These are phyloP conservation scores for Zaprionus inermis DNA, from an alignment of 1,140 invertebrate species.

Conservation along the genomic window DNA sequence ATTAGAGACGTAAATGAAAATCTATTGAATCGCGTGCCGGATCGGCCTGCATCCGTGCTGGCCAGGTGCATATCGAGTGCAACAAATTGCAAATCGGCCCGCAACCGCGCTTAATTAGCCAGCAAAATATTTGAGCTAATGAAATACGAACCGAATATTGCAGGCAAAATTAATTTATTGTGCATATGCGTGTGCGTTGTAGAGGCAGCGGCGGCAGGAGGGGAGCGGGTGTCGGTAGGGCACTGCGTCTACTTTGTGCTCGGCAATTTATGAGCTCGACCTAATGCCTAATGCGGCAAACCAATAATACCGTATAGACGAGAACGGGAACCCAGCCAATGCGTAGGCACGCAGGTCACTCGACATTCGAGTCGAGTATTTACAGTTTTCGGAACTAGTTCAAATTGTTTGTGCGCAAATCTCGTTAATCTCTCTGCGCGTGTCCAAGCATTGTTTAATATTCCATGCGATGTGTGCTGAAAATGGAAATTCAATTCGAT, in stretches of 20 bases:
- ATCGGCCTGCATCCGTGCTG: neutral
- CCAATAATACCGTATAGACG: constrained; percentile 10
- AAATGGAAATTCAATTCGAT: neutral
- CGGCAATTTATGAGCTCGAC: constrained; percentile 24
- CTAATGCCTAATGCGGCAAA: neutral
- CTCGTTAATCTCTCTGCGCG: neutral
- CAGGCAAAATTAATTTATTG: constrained; percentile 49
- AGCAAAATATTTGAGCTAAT: constrained; percentile 40
- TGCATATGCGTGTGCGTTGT: neutral
- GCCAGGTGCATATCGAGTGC: neutral
- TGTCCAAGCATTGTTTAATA: neutral
- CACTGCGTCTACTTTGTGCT: neutral
- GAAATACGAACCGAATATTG: constrained; percentile 38
- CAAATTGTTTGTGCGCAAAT: constrained; percentile 16
- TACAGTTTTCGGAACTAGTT: constrained; percentile 8
- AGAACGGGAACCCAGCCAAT: no score
- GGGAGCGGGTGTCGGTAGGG: no score
- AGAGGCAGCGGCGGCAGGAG: neutral
- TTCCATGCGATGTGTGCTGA: neutral
- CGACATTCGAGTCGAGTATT: neutral
- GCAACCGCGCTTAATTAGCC: constrained; percentile 12
- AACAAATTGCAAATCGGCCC: neutral
- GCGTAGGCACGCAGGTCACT: neutral
- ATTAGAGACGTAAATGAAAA: neutral
- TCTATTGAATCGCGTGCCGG: neutral